Conservation (phyloP, 2,113 vertebrate species). For the Falco punctatus region DNA sequence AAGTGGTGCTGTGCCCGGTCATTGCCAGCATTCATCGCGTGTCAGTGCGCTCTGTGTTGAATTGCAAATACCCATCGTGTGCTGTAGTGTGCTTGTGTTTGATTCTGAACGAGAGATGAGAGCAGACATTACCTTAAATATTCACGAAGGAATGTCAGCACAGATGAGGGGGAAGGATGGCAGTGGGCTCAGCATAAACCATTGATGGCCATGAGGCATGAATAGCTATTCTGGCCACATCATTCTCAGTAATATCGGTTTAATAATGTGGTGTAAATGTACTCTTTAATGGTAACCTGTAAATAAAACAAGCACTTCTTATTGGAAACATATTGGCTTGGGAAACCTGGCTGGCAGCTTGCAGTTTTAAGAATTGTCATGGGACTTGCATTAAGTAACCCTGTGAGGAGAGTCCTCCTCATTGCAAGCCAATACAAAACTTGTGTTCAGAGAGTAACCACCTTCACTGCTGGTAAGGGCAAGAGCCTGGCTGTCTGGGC, state of each 20-base stretch:
- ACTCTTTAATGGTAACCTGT: background rate
- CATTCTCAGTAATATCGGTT: slow-evolving; percentile 22
- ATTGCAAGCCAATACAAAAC: background rate
- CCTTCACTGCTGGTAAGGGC: background rate
- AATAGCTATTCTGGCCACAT: slow-evolving; percentile 33
- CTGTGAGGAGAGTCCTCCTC: background rate
- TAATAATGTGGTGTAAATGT: slow-evolving; percentile 3
- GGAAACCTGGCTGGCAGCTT: background rate
- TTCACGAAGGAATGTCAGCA: slow-evolving; percentile 62
- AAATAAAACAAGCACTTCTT: background rate
- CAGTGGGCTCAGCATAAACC: slow-evolving; percentile 15
- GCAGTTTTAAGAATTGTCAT: background rate
- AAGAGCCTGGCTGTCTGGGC: background rate
- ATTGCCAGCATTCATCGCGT: background rate
- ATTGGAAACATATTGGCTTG: background rate
- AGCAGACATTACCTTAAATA: slow-evolving; percentile 57
- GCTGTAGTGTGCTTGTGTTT: background rate
- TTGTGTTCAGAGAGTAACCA: background rate
- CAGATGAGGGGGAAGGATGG: slow-evolving; percentile 7
- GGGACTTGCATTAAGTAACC: background rate
- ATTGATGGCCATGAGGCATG: background rate
- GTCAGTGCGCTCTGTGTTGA: background rate
- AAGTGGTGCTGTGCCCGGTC: background rate
- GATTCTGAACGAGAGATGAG: slow-evolving; percentile 36
- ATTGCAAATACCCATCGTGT: background rate